These are phyloP conservation scores for Clarias batrachus DNA, from an alignment of 2,113 vertebrate genomes.

Conservation along the genomic window DNA sequence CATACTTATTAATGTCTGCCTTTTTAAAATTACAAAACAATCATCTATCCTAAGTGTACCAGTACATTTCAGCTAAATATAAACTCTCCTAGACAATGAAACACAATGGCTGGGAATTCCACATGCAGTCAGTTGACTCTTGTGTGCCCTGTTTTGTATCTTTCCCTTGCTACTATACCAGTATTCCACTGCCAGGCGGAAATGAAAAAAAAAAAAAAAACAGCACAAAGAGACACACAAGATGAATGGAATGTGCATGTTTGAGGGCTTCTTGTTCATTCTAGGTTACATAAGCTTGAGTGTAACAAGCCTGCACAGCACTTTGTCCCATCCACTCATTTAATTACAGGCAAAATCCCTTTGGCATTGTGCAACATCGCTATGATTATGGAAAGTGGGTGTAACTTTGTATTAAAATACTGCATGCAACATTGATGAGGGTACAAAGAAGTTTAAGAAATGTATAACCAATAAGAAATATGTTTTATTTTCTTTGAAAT, in stretches of 20 bases:
- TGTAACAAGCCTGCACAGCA: not conserved
- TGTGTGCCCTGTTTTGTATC: slow-evolving; percentile 26
- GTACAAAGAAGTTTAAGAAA: not conserved
- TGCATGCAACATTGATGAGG: not conserved
- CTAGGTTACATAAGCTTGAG: not conserved
- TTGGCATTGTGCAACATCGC: not conserved
- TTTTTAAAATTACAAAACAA: not conserved
- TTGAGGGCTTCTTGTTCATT: not conserved
- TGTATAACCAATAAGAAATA: too few relatives aligned
- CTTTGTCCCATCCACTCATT: not conserved
- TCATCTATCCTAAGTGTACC: not conserved
- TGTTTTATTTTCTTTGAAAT: not conserved
- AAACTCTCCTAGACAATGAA: not conserved
- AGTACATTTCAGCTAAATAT: not conserved
- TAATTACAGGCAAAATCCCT: slow-evolving; percentile 10
- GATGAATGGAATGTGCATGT: not conserved
- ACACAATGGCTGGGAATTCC: slow-evolving; percentile 32
- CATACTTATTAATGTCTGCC: not conserved
- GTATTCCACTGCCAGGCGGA: slow-evolving; percentile 39
- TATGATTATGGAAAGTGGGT: not conserved
- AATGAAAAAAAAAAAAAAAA: not conserved
- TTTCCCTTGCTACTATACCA: slow-evolving; percentile 14
- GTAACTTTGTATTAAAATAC: not conserved
- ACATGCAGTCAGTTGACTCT: slow-evolving; percentile 39
- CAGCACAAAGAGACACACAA: not conserved